Percentiles rank a stretch among this genome's conserved stretches.
Evolutionary conservation across 2,113 vertebrate species (phyloP).

Genomic region (Phrynocephalus versicolor): DNA sequence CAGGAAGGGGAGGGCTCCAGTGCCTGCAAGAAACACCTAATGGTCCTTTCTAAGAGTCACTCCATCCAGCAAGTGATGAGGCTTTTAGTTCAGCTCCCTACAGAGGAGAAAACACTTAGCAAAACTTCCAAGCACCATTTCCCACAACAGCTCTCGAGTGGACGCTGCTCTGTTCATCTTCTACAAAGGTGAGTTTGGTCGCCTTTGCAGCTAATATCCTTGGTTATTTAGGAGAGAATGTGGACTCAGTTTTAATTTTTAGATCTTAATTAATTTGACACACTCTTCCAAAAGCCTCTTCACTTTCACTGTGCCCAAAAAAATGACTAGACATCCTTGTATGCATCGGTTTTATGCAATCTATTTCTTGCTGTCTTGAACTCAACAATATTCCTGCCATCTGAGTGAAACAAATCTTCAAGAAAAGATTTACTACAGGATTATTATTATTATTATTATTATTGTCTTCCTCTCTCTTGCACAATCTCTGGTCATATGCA

Average conservation of each 20-base stretch:
- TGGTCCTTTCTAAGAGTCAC: not conserved
- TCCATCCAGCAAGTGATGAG: not conserved
- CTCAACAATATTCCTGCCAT: too few species aligned
- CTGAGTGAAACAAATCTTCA: too few species aligned
- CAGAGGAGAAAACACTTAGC: not conserved
- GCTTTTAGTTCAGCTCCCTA: not conserved
- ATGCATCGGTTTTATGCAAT: too few species aligned
- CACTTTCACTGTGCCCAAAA: not conserved
- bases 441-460: too few species aligned
- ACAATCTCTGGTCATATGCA: too few species aligned
- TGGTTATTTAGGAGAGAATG: not conserved
- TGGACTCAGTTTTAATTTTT: not conserved
- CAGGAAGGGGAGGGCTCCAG: not conserved
- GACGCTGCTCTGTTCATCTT: not conserved
- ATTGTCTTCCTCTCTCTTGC: too few species aligned
- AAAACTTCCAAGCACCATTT: not conserved
- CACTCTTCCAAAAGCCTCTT: not conserved
- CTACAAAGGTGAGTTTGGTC: not conserved
- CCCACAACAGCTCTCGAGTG: not conserved
- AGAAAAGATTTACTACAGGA: too few species aligned
- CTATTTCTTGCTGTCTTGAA: too few species aligned
- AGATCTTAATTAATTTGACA: not conserved
- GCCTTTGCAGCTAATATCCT: not conserved
- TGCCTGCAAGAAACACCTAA: not conserved
- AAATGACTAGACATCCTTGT: too few species aligned